Conservation (phyloP, 1,140 invertebrate species). For the Neoseiulus cucumeris region DNA sequence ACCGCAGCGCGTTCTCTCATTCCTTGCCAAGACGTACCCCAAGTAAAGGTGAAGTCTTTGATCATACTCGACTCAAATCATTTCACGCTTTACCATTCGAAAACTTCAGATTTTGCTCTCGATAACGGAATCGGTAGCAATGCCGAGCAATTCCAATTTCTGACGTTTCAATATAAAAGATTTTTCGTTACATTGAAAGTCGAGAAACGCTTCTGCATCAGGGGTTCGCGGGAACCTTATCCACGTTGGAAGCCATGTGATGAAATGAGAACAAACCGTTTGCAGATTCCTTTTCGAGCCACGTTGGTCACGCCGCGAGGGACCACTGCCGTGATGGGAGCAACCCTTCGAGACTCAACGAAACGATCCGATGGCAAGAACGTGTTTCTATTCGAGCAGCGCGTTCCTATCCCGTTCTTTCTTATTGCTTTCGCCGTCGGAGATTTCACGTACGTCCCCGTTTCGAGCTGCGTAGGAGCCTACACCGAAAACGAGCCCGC, state of each 20-base stretch:
- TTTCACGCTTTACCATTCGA: too few relatives aligned
- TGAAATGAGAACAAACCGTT: too few relatives aligned
- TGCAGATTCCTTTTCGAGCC: neutral
- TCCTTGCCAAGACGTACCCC: neutral
- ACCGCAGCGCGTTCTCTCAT: neutral
- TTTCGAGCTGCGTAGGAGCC: neutral
- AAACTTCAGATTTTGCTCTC: too few relatives aligned
- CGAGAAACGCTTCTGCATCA: too few relatives aligned
- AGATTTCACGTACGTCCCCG: neutral
- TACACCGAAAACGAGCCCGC: neutral
- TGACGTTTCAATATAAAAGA: too few relatives aligned
- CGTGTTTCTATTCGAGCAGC: slow-evolving; percentile 9
- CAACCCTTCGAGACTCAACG: neutral
- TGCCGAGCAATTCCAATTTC: too few relatives aligned
- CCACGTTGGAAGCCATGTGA: too few relatives aligned
- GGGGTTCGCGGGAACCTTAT: too few relatives aligned
- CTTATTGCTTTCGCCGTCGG: slow-evolving; percentile 1
- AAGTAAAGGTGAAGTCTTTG: neutral
- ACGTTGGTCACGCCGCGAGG: neutral
- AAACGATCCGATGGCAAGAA: neutral
- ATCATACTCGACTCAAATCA: neutral
- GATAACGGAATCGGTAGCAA: too few relatives aligned
- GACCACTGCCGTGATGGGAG: neutral
- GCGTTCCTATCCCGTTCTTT: neutral
- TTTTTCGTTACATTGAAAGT: too few relatives aligned